Evolutionary conservation across 1,140 invertebrate genomes (phyloP), one percentile per base, ranked within the genome.

Genomic region (Hyposmocoma kahamanoa): DNA sequence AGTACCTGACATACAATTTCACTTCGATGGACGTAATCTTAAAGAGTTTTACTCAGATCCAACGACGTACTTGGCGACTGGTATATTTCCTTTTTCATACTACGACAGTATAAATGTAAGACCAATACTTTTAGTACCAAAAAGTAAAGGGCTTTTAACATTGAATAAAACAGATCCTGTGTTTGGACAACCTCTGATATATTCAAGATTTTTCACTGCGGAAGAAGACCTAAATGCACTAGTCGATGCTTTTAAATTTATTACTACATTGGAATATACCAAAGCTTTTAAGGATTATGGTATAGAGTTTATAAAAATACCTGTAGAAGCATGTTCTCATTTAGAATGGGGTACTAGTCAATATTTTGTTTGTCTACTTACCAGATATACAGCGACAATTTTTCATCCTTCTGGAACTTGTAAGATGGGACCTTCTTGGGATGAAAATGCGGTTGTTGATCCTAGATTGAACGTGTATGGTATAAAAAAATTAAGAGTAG

Each of bases 371-470:
- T 96, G 94, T 72, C 88, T 90, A 42, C 82, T 89, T 0, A 79
- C 89, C 18, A 87, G 89, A 48, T 88, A 92, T 19, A 92, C 92
- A 0, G 86, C 90, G n/a, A 92, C 90, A 1, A 90, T 94, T 22
- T 94, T 92, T 64, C 94, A 95, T 70, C 91, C 92, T 22, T 88
- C 90, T 0, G 93, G 94, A 0, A 95, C 94, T 0, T 92, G 92
- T 61, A 95, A 93, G 74, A 96, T 96, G 95, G 95, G 94, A 0
- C 89, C 90, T 0, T 47, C 58, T 10, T 74, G 56, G 0, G 93
- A 95, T 73, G 75, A 87, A 2, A 78, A 82, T 0, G 90, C 92
- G 6, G 92, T 94, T 0, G 92, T 94, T 0, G 89, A 93, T 79
- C 87, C 90, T 0, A 86, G 88, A 47, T 71, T 94, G 28, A 81